phyloP scores from a whole-genome alignment of 2,888 invertebrate species.

The Chesias legatella region DNA sequence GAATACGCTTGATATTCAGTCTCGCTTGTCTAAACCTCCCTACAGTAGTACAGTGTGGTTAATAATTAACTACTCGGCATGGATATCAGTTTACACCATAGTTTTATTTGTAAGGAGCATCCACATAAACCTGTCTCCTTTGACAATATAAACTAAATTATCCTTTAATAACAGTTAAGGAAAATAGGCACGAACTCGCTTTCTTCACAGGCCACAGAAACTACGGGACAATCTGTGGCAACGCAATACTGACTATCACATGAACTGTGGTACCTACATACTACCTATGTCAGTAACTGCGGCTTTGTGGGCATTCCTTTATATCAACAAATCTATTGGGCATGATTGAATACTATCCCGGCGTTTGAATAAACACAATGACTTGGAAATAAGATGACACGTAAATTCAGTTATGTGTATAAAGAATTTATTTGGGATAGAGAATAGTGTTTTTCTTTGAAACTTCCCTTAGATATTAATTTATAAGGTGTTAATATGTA shows the following conservation, averaged over 20 bases:
- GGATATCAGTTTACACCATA: too few relatives aligned
- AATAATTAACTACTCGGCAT: too few relatives aligned
- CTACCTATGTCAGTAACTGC: slow-evolving; percentile 3
- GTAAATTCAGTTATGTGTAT: too few relatives aligned
- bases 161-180: slow-evolving; percentile 43
- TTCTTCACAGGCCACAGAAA: slow-evolving; percentile 12
- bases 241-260: background rate
- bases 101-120: slow-evolving; percentile 14
- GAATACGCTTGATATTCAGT: too few relatives aligned
- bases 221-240: slow-evolving; percentile 6
- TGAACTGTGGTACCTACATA: background rate
- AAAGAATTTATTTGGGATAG: too few relatives aligned
- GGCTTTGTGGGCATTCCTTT: slow-evolving; percentile 8
- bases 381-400: background rate
- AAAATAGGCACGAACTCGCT: slow-evolving; percentile 25
- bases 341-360: slow-evolving; percentile 8
- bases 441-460: too few relatives aligned
- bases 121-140: slow-evolving; percentile 29
- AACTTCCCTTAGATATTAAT: too few relatives aligned
- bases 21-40: too few relatives aligned
- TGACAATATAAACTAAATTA: slow-evolving; percentile 71
- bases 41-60: too few relatives aligned
- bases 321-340: slow-evolving; percentile 13
- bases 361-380: slow-evolving; percentile 8
- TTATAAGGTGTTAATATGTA: too few relatives aligned